A percentile compares a stretch with the other conserved stretches of the same genome.
These are phyloP conservation scores for Dipodomys stephensi DNA, from an alignment of 2,113 vertebrate species.

Conservation along the genomic window DNA sequence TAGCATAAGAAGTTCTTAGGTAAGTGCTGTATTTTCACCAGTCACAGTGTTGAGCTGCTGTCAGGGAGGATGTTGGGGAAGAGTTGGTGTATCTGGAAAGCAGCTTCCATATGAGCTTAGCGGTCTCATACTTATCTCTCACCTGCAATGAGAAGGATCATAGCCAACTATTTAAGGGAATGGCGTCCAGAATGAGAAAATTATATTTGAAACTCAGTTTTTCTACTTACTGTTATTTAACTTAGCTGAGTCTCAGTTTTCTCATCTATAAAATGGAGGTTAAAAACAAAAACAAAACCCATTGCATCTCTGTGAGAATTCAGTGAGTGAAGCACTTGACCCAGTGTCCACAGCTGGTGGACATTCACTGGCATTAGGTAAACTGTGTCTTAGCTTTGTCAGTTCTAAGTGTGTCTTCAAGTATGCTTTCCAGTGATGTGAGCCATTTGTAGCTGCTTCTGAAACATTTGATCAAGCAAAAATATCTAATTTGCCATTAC, in stretches of 20 bases:
- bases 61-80: neutral
- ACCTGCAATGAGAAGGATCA: neutral
- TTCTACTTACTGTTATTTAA: neutral
- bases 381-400: neutral
- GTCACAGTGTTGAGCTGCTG: neutral
- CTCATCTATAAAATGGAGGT: slow-evolving; percentile 17
- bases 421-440: neutral
- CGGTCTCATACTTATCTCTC: neutral
- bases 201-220: neutral
- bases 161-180: neutral
- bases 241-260: neutral
- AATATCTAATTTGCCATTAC: neutral
- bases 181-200: neutral
- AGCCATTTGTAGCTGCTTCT: neutral
- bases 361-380: neutral
- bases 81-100: neutral
- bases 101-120: neutral
- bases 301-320: neutral
- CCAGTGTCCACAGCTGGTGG: neutral
- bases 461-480: neutral
- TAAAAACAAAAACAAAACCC: neutral
- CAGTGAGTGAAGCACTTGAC: neutral
- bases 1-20: no score
- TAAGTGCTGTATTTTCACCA: neutral
- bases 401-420: neutral